Conservation (phyloP, 1,140 invertebrate species). For the Trissolcus basalis region DNA sequence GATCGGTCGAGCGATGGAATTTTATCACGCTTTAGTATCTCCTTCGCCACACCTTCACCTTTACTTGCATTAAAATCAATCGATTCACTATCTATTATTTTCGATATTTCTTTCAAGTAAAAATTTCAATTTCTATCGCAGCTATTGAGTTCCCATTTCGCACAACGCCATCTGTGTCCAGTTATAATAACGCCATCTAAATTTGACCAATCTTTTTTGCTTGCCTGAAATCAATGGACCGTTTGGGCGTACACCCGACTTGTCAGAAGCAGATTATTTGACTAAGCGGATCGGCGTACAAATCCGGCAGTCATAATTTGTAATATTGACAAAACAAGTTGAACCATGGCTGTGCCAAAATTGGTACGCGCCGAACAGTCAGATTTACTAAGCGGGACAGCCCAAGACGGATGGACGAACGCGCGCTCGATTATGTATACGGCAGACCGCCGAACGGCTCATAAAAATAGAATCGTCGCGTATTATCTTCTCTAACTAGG, state of each 20-base stretch:
- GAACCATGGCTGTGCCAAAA: conserved; percentile 43
- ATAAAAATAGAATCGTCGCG: conserved; percentile 59
- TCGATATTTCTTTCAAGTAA: too few relatives aligned
- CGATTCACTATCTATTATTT: too few relatives aligned
- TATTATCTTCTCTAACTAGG: conserved; percentile 66
- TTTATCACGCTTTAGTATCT: too few relatives aligned
- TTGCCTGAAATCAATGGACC: too few relatives aligned
- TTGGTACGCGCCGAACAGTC: conserved; percentile 46
- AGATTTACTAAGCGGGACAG: conserved; percentile 61
- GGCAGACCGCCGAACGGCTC: conserved; percentile 53
- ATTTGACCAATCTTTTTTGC: background rate
- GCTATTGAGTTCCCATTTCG: background rate
- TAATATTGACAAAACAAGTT: conserved; percentile 50
- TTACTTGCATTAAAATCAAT: too few relatives aligned
- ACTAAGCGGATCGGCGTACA: conserved; percentile 1
- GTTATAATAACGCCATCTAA: conserved; percentile 8
- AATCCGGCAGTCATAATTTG: conserved; percentile 42
- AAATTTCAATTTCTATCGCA: too few relatives aligned
- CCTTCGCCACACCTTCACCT: too few relatives aligned
- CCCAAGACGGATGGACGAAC: conserved; percentile 37
- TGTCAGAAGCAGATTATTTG: conserved; percentile 10
- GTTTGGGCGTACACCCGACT: too few relatives aligned
- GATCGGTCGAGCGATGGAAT: too few relatives aligned
- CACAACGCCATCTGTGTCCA: conserved; percentile 9
- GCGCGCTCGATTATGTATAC: conserved; percentile 51